Conservation (phyloP, 2,888 invertebrate species). For the Epinotia ramella region DNA sequence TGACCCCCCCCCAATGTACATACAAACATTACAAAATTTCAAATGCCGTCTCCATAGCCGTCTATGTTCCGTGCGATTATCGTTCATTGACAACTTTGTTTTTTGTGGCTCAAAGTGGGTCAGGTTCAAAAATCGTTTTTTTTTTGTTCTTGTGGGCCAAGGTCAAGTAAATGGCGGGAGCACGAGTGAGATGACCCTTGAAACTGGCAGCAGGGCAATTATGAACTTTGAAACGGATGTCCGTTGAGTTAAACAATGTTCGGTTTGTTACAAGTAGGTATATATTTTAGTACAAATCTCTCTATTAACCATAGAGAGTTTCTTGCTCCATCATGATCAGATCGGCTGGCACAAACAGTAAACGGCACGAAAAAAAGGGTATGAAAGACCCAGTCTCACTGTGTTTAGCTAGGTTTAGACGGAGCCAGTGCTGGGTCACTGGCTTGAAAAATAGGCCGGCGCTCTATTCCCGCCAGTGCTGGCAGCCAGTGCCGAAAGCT, state of each 20-base stretch:
- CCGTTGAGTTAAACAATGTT: not conserved
- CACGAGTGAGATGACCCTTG: constrained; percentile 15
- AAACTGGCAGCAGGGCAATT: not conserved
- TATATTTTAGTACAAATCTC: not conserved
- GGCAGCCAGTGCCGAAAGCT: no score
- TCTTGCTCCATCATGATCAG: no score
- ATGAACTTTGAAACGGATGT: not conserved
- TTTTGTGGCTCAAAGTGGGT: constrained; percentile 27
- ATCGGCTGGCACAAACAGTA: no score
- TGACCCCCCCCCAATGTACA: no score
- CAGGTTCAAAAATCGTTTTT: constrained; percentile 41
- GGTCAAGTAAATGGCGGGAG: constrained; percentile 27
- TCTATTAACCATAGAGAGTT: not conserved
- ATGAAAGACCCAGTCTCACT: no score
- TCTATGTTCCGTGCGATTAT: not conserved
- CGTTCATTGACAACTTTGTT: constrained; percentile 30
- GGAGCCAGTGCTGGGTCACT: no score
- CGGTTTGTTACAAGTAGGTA: no score
- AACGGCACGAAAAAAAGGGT: no score
- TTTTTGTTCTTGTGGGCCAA: constrained; percentile 16
- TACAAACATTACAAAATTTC: not conserved
- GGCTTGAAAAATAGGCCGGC: no score
- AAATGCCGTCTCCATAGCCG: not conserved
- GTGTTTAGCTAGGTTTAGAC: no score
- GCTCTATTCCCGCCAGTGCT: no score